These are phyloP conservation scores for Amniataba percoides DNA, from an alignment of 2,797 vertebrate species.

Conservation along the genomic window DNA sequence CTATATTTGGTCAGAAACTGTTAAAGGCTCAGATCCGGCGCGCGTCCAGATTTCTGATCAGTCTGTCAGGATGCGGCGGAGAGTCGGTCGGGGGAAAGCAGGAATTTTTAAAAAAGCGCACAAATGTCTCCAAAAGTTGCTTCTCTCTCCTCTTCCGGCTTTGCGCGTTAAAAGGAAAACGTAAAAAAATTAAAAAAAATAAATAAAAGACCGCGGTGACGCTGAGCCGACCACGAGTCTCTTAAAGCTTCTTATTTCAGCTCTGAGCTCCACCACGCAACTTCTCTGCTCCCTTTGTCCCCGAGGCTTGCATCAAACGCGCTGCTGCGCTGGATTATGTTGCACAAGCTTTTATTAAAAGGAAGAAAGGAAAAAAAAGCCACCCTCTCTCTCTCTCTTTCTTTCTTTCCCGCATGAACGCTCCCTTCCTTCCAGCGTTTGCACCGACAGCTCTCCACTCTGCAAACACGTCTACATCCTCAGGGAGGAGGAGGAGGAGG, in stretches of 20 bases:
- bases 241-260: slow-evolving; percentile 70
- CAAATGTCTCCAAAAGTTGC: slow-evolving; percentile 7
- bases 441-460: slow-evolving; percentile 33
- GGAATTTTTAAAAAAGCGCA: not conserved
- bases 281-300: slow-evolving; percentile 52
- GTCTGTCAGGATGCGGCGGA: not conserved
- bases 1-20: slow-evolving; percentile 80
- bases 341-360: slow-evolving; percentile 36
- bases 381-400: not conserved
- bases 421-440: slow-evolving; percentile 73
- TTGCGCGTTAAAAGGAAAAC: slow-evolving; percentile 38
- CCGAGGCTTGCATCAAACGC: slow-evolving; percentile 15
- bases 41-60: not conserved
- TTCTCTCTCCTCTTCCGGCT: not conserved
- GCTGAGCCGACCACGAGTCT: slow-evolving; percentile 54
- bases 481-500: slow-evolving; percentile 7
- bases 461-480: slow-evolving; percentile 37
- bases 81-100: not conserved
- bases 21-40: slow-evolving; percentile 58
- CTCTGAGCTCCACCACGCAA: slow-evolving; percentile 29
- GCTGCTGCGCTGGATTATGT: slow-evolving; percentile 49
- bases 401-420: slow-evolving; percentile 35
- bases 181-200: no score
- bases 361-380: slow-evolving; percentile 1
- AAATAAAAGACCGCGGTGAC: slow-evolving; percentile 38